Evolutionary conservation across 92 coral and sea anemone genomes (phyloP), one percentile per base, ranked within the genome.

Genomic region (Palythoa heliodiscus): DNA sequence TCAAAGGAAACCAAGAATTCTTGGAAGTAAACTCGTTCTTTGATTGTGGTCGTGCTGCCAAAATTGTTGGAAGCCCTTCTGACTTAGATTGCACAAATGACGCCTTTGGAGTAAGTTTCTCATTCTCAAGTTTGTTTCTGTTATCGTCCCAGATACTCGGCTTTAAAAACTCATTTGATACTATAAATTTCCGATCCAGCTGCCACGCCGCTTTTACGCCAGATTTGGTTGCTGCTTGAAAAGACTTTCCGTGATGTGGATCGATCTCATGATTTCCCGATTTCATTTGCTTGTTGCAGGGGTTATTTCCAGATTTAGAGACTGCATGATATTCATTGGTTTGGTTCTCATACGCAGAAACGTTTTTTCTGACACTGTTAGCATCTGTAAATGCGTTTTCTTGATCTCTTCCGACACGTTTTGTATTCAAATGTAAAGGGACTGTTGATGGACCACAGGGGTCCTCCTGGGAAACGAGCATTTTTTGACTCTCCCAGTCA

Each of bases 171-270:
- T 66, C 73, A 15, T 80, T 47, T 23, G 74, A 17, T 24, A 66
- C 20, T 7, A 15, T 24, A 20, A 43, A 48, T n/a, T 50, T 80
- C 48, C 47, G 84, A 80, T 80, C 84, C 61, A 64, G 48, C 47
- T 80, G 84, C 84, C 84, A 80, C 1, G 84, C 70, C 16, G 22
- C 1, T 9, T 66, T 48, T 5, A 66, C 22, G 40, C 12, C 14
- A 80, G 57, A 52, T 43, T 47, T 63, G 9, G 73, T 22, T 79
- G 16, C 38, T 20, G n/a, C 2, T 43, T 67, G 52, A 5, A 12
- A 23, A 48, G 24, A 22, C n/a, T 13, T 40, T 4, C n/a, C 35
- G 47, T 22, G 20, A 43, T 13, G 58, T 43, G 14, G 7, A 40
- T 63, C 9, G 12, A 25, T 11, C 40, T 66, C 74, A 22, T 11